Evolutionary conservation across 2,113 vertebrate genomes (phyloP), one percentile per base, ranked within the genome.

Genomic region (Seriola dumerili): DNA sequence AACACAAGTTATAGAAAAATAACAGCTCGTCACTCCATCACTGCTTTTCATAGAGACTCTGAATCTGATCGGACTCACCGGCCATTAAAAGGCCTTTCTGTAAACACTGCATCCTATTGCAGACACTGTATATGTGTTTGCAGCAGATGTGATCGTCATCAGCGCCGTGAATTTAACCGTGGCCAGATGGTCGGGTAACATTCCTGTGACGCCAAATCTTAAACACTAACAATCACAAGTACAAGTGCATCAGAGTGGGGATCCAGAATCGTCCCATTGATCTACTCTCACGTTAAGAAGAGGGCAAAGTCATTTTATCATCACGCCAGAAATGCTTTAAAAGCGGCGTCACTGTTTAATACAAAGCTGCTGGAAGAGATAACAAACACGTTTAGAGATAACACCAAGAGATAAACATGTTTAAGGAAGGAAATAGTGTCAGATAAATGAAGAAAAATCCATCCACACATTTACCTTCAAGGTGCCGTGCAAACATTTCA

Each of bases 321-420:
- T 85, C 78, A 91, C 93, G 95, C 93, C 94, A 96, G 96, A 92
- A 95, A 93, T 94, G 92, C 95, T 95, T 96, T 95, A 96, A 93
- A 54, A 69, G 54, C 44, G 40, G 59, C 40, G 52, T 73, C 48
- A 59, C 46, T 63, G 82, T 87, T 84, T 71, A 80, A 81, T 70
- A 72, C 81, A 59, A 80, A 65, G 23, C 77, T 42, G 57, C 73
- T 76, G 70, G 42, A 52, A 63, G 25, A 7, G 34, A 67, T 67
- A 78, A 80, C 77, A 65, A 54, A 68, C 66, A 71, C 42, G 8
- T 83, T 36, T 36, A 36, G 29, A 29, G 29, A 29, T 2, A 29
- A 29, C 29, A 29, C 29, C 29, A 29, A 29, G 29, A 29, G 29
- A 29, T 29, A 29, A 29, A 29, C 29, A 29, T 2, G 17, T 81